Evolutionary conservation across 35 echinoderm and acorn worm genomes (phyloP), one percentile per base, ranked within the genome.

Genomic region (Apostichopus californicus): DNA sequence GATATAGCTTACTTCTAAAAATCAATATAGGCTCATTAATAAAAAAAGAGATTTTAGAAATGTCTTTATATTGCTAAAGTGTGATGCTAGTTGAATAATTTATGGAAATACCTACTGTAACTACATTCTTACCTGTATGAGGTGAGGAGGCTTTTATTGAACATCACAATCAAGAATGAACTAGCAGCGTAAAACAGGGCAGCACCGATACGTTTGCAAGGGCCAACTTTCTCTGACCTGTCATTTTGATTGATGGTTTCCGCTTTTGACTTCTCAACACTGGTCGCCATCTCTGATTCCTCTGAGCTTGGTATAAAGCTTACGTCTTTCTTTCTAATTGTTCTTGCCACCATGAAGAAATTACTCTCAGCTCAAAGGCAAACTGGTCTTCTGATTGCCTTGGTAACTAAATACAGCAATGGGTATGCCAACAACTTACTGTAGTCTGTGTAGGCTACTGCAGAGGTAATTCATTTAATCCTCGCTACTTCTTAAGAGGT

Each of bases 101-200:
- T 46, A 46, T 46, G 34, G 34, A 46, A 46, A 46, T 46, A 46
- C 34, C 34, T 79, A 79, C n/a, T 83, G 18, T 54, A 54, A 9
- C 21, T 71, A 5, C 65, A 77, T 14, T 80, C 90, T 88, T 80
- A 96, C 95, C 86, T 94, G 92, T 94, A 96, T 26, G 55, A 94
- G 7, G 95, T 96, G 55, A 96, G 87, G 57, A 96, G 85, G 78
- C 79, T 90, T 23, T 96, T 96, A 59, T 96, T 96, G 56, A 96
- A 91, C 20, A 96, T 94, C 4, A 96, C 95, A 6, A 96, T 93
- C 6, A 91, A 15, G 28, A 96, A 88, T 20, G 95, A 96, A 52
- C 83, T 91, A n/a, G 86, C 20, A 21, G 87, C 92, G 61, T 96
- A 96, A 52, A 96, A 96, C 5, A 96, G 12, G n/a, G 95, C 95